Evolutionary conservation across 2,888 invertebrate species (phyloP).

Genomic region (Caenorhabditis panamensis): DNA sequence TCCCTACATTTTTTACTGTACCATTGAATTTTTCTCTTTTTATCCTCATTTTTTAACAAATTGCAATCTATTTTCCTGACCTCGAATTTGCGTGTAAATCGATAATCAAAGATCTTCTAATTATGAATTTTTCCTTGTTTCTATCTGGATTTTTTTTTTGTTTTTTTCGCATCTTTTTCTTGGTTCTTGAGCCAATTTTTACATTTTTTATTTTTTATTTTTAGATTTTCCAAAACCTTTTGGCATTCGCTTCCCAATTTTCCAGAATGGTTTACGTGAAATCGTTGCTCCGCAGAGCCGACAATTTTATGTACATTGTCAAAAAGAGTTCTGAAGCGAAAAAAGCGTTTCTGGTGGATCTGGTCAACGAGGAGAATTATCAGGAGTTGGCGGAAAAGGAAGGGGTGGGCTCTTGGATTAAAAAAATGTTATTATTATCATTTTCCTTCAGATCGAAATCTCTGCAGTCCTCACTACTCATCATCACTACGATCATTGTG

Average conservation of each 20-base stretch:
- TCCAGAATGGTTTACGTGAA: slow-evolving; percentile 69
- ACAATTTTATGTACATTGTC: slow-evolving; percentile 76
- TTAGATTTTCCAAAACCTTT: background rate
- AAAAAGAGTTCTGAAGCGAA: slow-evolving; percentile 48
- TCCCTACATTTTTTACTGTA: background rate
- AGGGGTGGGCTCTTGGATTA: slow-evolving; percentile 44
- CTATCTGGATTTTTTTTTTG: background rate
- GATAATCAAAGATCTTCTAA: too few relatives aligned
- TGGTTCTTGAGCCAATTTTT: background rate
- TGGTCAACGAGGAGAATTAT: slow-evolving; percentile 73
- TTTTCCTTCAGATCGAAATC: slow-evolving; percentile 60
- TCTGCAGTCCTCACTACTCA: slow-evolving; percentile 77
- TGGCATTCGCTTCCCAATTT: background rate
- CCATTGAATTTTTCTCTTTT: background rate
- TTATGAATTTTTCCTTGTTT: background rate
- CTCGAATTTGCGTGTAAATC: background rate
- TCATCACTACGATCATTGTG: slow-evolving; percentile 80
- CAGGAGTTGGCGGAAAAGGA: slow-evolving; percentile 52
- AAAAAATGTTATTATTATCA: background rate
- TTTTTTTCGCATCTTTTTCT: background rate
- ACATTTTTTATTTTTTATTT: background rate
- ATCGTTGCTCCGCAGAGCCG: slow-evolving; percentile 61
- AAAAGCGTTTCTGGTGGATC: slow-evolving; percentile 72
- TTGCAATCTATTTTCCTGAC: background rate
- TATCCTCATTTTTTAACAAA: background rate